Conservation (phyloP, 2,888 invertebrate genomes). For the Oithona nana region DNA sequence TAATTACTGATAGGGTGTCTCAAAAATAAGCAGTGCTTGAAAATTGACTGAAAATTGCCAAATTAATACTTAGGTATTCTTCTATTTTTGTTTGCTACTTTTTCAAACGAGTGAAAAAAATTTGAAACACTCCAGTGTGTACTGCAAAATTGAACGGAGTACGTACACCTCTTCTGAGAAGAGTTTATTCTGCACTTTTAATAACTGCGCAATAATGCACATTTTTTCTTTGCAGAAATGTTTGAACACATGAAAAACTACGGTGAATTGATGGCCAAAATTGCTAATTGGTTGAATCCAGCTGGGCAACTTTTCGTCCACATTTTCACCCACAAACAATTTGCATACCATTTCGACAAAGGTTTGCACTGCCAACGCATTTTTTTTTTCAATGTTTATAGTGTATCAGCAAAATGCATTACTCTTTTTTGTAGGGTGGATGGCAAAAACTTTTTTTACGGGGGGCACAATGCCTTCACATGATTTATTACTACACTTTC, state of each 20-base stretch:
- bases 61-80: too few relatives aligned
- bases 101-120: too few relatives aligned
- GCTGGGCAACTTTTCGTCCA: conserved; percentile 9
- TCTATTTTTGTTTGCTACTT: too few relatives aligned
- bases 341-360: conserved; percentile 5
- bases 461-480: conserved; percentile 13
- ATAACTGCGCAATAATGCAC: neutral
- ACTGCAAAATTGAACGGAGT: too few relatives aligned
- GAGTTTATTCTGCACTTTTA: too few relatives aligned
- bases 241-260: conserved; percentile 16
- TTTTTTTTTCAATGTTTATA: too few relatives aligned
- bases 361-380: too few relatives aligned
- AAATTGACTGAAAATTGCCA: too few relatives aligned
- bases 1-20: too few relatives aligned
- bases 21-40: too few relatives aligned
- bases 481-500: conserved; percentile 6
- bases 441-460: conserved; percentile 12
- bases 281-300: neutral
- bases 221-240: conserved; percentile 9
- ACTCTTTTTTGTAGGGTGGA: conserved; percentile 9
- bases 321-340: conserved; percentile 9
- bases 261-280: conserved; percentile 1
- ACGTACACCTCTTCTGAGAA: too few relatives aligned
- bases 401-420: neutral
- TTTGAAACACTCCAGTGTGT: too few relatives aligned